Percentiles rank a stretch among this genome's conserved stretches.
Conservation (phyloP, 2,797 vertebrate genomes). For the Cyclopterus lumpus region DNA sequence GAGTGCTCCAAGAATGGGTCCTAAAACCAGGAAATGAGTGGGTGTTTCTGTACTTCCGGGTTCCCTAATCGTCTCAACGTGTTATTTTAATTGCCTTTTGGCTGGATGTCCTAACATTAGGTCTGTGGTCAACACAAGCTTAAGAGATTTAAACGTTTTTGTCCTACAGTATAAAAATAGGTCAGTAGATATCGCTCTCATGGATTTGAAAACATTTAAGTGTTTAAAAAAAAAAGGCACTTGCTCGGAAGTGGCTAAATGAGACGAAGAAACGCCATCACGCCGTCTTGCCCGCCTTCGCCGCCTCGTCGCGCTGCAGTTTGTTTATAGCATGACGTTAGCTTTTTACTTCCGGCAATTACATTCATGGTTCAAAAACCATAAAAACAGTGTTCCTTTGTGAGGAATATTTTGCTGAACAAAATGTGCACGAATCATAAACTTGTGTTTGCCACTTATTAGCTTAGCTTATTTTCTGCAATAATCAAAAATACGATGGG, state of each 20-base stretch:
- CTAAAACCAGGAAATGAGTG: neutral
- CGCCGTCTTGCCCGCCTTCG: no score
- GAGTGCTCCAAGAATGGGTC: neutral
- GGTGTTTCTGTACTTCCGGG: neutral
- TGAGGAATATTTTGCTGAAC: no score
- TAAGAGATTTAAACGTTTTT: neutral
- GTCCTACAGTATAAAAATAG: neutral
- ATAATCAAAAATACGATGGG: neutral
- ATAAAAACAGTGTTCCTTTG: no score
- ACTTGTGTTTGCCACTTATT: no score
- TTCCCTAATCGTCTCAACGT: no score
- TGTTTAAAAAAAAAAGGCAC: neutral
- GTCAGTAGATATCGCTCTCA: neutral
- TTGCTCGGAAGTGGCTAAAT: neutral
- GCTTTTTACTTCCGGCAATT: no score
- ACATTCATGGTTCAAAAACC: no score
- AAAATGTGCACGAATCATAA: no score
- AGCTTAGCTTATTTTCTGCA: no score
- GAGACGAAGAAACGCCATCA: neutral
- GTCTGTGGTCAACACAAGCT: neutral
- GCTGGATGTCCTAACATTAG: neutral
- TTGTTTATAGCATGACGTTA: no score
- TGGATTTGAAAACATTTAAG: neutral
- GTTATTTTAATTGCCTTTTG: neutral
- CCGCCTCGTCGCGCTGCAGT: no score